Conservation (phyloP, 2,888 invertebrate genomes). For the Leucophenga maculata region DNA sequence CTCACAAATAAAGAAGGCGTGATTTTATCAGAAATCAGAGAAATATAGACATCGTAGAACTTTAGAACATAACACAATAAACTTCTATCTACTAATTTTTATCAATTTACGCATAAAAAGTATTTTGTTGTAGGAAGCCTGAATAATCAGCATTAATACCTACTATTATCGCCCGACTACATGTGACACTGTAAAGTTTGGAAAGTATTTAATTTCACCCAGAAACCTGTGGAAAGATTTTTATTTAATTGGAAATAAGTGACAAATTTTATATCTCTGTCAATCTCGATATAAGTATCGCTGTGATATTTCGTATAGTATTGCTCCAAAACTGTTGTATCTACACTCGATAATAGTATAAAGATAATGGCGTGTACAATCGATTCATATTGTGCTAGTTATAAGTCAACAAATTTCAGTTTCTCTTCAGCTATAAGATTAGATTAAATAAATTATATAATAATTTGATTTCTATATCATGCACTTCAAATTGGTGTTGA, state of each 20-base stretch:
- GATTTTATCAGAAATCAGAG: no score
- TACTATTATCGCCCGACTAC: constrained; percentile 72
- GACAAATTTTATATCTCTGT: constrained; percentile 52
- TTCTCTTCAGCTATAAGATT: constrained; percentile 57
- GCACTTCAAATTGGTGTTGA: no score
- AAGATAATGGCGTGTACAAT: constrained; percentile 75
- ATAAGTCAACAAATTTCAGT: constrained; percentile 77
- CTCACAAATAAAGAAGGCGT: no score
- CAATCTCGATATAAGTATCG: constrained; percentile 72
- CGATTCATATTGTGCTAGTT: constrained; percentile 74
- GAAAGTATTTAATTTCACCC: constrained; percentile 71
- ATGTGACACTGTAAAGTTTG: constrained; percentile 72
- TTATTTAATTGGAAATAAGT: neutral
- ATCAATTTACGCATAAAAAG: no score
- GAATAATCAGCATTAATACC: no score
- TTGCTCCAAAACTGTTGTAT: constrained; percentile 70
- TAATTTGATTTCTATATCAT: no score
- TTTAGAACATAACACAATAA: no score
- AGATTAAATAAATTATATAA: neutral
- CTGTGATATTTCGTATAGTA: constrained; percentile 74
- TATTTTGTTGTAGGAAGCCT: no score
- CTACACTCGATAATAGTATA: constrained; percentile 75
- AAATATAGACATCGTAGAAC: no score
- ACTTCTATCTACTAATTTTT: no score
- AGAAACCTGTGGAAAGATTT: constrained; percentile 54